Evolutionary conservation across 1,140 invertebrate species (phyloP).

Genomic region (Aphelenchoides fujianensis): DNA sequence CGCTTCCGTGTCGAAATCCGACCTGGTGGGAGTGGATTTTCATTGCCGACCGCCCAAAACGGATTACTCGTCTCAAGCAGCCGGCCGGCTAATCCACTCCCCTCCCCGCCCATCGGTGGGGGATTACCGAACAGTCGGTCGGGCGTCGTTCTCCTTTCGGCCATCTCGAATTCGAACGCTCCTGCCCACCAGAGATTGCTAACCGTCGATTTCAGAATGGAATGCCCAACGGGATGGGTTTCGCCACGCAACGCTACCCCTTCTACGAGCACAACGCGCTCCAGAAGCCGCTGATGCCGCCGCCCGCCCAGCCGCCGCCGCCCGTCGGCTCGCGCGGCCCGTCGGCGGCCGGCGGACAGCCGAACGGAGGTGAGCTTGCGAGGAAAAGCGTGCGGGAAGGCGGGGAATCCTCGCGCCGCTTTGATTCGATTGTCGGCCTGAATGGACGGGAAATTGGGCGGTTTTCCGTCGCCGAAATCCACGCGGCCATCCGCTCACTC

Average conservation of each 20-base stretch:
- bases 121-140: too few relatives aligned
- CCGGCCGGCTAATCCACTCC: too few relatives aligned
- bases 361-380: conserved; percentile 13
- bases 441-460: neutral
- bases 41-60: too few relatives aligned
- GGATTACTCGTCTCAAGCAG: too few relatives aligned
- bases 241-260: conserved; percentile 8
- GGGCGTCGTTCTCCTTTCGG: too few relatives aligned
- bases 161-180: too few relatives aligned
- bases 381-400: neutral
- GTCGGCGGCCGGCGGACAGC: neutral
- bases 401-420: neutral
- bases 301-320: neutral
- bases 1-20: too few relatives aligned
- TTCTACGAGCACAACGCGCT: conserved; percentile 17
- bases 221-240: conserved; percentile 20
- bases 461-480: neutral
- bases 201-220: too few relatives aligned
- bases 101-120: too few relatives aligned
- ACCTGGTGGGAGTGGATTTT: too few relatives aligned
- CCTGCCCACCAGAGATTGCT: too few relatives aligned
- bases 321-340: neutral
- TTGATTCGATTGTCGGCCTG: too few relatives aligned
- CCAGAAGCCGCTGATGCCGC: conserved; percentile 15
- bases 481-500: neutral